Evolutionary conservation across 2,113 vertebrate genomes (phyloP), one percentile per base, ranked within the genome.

Genomic region (Bubo blakistoni): DNA sequence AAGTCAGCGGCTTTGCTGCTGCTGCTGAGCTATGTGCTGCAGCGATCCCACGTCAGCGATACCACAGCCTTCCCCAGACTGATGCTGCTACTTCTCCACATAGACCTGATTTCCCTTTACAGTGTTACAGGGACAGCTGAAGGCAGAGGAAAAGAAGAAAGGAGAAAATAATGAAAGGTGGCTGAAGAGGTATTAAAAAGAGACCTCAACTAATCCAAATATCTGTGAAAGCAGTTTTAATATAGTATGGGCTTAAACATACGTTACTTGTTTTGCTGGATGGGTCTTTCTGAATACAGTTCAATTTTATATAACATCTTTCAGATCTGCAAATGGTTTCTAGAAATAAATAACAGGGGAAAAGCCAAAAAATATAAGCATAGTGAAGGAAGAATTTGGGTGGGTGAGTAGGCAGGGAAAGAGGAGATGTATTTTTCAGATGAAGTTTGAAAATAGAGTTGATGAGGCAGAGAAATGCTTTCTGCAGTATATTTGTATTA

Each of bases 371-470:
- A 54, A 11, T 20, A 16, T 8, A 71, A 42, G 7, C 42, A 49
- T 4, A 69, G 40, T 69, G 36, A 84, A 63, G 51, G 55, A 89
- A 91, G 57, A 89, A 55, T 78, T 92, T 49, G 34, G 38, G 49
- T 57, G 61, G 24, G 4, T 91, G 69, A 76, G 83, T 65, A 81
- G 57, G 80, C 30, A 79, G 61, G 44, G 12, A 89, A 81, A 67
- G 40, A 78, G 36, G 52, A 91, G 38, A 81, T 26, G 55, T 6
- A 49, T 71, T 93, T 94, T 91, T 91, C 65, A 57, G 25, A 57
- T 61, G 15, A 95, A 92, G 91, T 79, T 72, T 89, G 40, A 94
- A 94, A 94, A 94, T 27, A 36, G 27, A 87, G 12, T 84, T 52
- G 70, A 76, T 92, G 65, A 87, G 73, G 38, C 44, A 81, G 34